phyloP scores from a whole-genome alignment of 2,888 invertebrate genomes.

The Lepidocyrtoides sp. region DNA sequence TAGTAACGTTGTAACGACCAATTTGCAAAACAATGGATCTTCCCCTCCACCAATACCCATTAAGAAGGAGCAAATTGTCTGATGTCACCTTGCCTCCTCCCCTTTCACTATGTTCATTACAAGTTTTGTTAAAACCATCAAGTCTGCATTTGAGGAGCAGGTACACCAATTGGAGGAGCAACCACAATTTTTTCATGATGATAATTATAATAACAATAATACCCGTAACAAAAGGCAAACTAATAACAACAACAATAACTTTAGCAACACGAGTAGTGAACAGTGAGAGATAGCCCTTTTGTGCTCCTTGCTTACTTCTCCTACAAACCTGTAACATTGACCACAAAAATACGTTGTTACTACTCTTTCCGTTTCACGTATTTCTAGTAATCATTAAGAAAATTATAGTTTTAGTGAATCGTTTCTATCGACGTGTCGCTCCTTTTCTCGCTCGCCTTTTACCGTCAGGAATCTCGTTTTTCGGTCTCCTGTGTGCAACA shows the following conservation, averaged over 20 bases:
- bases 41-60: slow-evolving; percentile 84
- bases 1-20: slow-evolving; percentile 59
- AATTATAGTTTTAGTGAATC: not conserved
- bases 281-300: slow-evolving; percentile 22
- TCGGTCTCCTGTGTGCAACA: not conserved
- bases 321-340: not conserved
- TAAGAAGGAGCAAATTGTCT: slow-evolving; percentile 85
- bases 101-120: slow-evolving; percentile 57
- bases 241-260: slow-evolving; percentile 17
- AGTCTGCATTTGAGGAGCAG: slow-evolving; percentile 59
- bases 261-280: slow-evolving; percentile 27
- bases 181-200: slow-evolving; percentile 16
- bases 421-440: slow-evolving; percentile 31
- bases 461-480: slow-evolving; percentile 5
- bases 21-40: slow-evolving; percentile 74
- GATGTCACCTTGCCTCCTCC: slow-evolving; percentile 79
- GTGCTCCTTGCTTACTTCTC: not conserved
- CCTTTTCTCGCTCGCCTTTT: slow-evolving; percentile 35
- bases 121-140: slow-evolving; percentile 68
- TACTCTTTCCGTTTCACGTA: not conserved
- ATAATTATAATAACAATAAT: not conserved
- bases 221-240: not conserved
- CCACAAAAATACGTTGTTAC: not conserved
- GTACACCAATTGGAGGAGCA: slow-evolving; percentile 37
- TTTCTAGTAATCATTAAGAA: not conserved